Evolutionary conservation across 2,888 invertebrate genomes (phyloP).

Genomic region (Diarsia rubi): DNA sequence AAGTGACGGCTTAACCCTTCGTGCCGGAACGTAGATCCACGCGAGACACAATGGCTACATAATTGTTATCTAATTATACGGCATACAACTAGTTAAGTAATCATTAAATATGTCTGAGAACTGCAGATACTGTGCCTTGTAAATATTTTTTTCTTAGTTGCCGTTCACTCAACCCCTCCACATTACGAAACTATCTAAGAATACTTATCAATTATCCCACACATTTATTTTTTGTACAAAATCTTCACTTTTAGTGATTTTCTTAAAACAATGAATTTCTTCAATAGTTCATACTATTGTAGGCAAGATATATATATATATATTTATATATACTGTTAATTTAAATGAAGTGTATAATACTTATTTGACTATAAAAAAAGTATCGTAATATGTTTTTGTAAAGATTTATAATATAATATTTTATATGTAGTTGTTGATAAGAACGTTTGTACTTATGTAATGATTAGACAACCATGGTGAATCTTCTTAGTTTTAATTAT

Average conservation of each 20-base stretch:
- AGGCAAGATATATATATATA: constrained; percentile 9
- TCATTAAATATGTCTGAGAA: too few species aligned
- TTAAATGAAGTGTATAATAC: constrained; percentile 27
- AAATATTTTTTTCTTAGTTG: not conserved
- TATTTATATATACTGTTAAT: too few species aligned
- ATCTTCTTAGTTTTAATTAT: constrained; percentile 49
- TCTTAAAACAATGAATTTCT: not conserved
- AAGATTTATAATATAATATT: constrained; percentile 59
- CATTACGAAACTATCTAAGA: not conserved
- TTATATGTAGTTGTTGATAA: constrained; percentile 63
- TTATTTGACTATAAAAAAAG: constrained; percentile 46
- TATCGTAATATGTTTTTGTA: constrained; percentile 59
- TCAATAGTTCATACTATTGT: not conserved
- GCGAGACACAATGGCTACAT: too few species aligned
- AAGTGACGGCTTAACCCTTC: too few species aligned
- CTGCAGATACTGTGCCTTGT: too few species aligned
- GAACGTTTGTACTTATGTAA: constrained; percentile 62
- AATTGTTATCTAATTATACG: too few species aligned
- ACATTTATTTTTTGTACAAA: not conserved
- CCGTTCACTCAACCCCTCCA: not conserved
- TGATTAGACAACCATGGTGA: constrained; percentile 48
- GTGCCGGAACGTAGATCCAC: too few species aligned
- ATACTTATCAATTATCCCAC: too few species aligned
- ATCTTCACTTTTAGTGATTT: not conserved
- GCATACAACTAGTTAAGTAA: too few species aligned